Evolutionary conservation across 1,140 invertebrate species (phyloP), one percentile per base, ranked within the genome.

Genomic region (Heliconius eleuchia): DNA sequence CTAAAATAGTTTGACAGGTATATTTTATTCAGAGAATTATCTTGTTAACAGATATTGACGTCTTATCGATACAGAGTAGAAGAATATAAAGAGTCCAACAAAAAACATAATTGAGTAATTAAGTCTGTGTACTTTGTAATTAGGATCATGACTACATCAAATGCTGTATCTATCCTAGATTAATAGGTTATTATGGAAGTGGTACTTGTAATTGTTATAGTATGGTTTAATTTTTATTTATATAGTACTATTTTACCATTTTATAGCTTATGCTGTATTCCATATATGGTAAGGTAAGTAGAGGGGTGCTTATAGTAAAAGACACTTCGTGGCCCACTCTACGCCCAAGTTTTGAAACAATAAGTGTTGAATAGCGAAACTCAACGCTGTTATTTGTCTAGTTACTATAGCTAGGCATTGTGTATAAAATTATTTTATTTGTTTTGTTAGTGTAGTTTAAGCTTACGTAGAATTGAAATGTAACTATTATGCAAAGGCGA

Each of bases 91-190:
- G 39, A 42, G 75, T n/a, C 50, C 66, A 76, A 81, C 75, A 82
- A 80, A 83, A 30, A 85, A 85, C 78, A 75, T 83, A 85, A 85
- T 83, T 80, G 76, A 83, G 83, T 85, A 80, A 85, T 85, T 82
- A 85, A 78, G 79, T 79, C 78, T 83, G 73, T 85, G 80, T 83
- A 78, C 81, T 82, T 82, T 80, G 79, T 83, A 85, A 83, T 85
- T 83, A 81, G 81, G 78, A 78, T 60, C 78, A 83, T 83, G 83
- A 83, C 79, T 84, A 80, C 60, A 76, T 2, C 42, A 60, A 70
- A 76, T 55, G 66, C 16, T 66, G 4, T 76, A 71, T 71, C 60
- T 23, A 46, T 3, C 42, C 11, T 13, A 74, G 37, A 66, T 11
- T 66, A 66, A 30, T 5, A 66, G 3, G 3, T 13, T 66, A 3